Conservation (phyloP, 2,888 invertebrate genomes). For the Masnerella sp. region DNA sequence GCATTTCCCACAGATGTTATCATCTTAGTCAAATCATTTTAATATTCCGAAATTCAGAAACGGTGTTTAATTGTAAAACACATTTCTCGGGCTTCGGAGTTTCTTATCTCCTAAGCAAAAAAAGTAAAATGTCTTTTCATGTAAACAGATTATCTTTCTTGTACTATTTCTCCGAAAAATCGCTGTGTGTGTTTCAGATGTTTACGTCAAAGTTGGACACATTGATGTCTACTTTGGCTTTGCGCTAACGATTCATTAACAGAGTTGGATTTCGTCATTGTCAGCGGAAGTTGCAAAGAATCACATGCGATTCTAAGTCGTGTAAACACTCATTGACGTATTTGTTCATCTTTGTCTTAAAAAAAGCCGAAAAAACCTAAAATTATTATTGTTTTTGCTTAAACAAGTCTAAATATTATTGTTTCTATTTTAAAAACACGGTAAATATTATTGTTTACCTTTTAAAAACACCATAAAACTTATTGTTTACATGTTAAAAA, state of each 20-base stretch:
- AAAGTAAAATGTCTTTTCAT: neutral
- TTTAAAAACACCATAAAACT: too few relatives aligned
- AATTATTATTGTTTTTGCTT: too few relatives aligned
- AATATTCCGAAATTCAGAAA: slow-evolving; percentile 18
- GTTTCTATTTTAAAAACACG: too few relatives aligned
- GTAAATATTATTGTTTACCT: too few relatives aligned
- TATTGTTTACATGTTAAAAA: too few relatives aligned
- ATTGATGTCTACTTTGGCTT: slow-evolving; percentile 16
- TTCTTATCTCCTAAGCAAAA: slow-evolving; percentile 8
- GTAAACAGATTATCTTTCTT: slow-evolving; percentile 16
- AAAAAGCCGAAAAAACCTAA: neutral
- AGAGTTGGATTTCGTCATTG: slow-evolving; percentile 42
- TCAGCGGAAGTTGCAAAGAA: slow-evolving; percentile 43
- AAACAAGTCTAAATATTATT: too few relatives aligned
- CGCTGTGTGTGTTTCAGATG: slow-evolving; percentile 10
- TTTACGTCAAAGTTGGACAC: slow-evolving; percentile 24
- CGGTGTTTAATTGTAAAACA: slow-evolving; percentile 17
- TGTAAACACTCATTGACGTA: slow-evolving; percentile 2
- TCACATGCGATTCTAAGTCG: neutral
- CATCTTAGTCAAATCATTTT: slow-evolving; percentile 27
- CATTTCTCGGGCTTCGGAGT: slow-evolving; percentile 1
- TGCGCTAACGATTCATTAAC: slow-evolving; percentile 13
- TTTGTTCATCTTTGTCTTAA: neutral
- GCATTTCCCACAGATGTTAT: slow-evolving; percentile 32
- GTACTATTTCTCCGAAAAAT: slow-evolving; percentile 15